These are phyloP conservation scores for Ardeotis arabs DNA, from an alignment of 2,113 vertebrate species.

Conservation along the genomic window DNA sequence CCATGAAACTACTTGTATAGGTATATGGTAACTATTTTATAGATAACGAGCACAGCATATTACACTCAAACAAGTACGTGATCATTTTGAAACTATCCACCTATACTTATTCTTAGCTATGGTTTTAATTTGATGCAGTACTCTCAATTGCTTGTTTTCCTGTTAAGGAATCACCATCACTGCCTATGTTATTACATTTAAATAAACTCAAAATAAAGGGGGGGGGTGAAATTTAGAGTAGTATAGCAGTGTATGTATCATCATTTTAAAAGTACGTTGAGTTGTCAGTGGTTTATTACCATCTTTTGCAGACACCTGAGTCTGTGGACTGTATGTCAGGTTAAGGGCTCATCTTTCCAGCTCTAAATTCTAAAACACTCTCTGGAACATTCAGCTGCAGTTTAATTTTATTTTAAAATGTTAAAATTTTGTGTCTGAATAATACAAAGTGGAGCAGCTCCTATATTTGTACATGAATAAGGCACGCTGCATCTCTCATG, in stretches of 20 bases:
- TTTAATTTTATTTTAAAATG: neutral
- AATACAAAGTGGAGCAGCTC: neutral
- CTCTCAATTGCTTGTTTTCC: neutral
- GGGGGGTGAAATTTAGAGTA: neutral
- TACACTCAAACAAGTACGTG: neutral
- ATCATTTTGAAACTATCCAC: neutral
- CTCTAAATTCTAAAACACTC: neutral
- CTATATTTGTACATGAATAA: neutral
- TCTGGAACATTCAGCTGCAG: neutral
- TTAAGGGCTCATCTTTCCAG: neutral
- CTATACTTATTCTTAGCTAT: neutral
- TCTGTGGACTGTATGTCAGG: neutral
- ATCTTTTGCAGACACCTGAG: neutral
- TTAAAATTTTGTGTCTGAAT: neutral
- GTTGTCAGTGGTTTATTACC: neutral
- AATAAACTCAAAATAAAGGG: neutral
- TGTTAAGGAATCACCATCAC: neutral
- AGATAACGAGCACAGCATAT: neutral
- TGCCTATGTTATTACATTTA: neutral
- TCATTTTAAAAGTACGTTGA: neutral
- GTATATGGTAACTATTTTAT: neutral
- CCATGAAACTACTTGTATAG: neutral
- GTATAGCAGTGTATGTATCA: too few species aligned
- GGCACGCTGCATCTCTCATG: neutral
- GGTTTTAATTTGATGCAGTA: neutral